Percentiles rank a stretch among this genome's conserved stretches.
phyloP scores from a whole-genome alignment of 2,113 vertebrate species.

The Burhinus bistriatus region DNA sequence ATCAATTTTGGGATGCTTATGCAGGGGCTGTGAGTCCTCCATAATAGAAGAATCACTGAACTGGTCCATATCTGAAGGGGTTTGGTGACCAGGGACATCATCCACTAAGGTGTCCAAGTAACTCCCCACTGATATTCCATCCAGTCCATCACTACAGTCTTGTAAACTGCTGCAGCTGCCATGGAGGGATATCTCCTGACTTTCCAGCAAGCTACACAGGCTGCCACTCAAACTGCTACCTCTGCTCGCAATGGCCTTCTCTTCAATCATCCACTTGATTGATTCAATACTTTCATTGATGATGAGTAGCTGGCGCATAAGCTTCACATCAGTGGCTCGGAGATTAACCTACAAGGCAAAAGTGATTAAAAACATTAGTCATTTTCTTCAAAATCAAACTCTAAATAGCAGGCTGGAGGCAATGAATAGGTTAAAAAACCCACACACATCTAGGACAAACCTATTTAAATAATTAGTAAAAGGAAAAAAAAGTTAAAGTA shows the following conservation, averaged over 20 bases:
- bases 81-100: slow-evolving; percentile 83
- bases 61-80: slow-evolving; percentile 82
- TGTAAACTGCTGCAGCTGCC: slow-evolving; percentile 89
- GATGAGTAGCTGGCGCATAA: slow-evolving; percentile 93
- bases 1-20: slow-evolving; percentile 79
- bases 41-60: slow-evolving; percentile 80
- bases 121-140: slow-evolving; percentile 91
- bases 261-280: slow-evolving; percentile 94
- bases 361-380: neutral
- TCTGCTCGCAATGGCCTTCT: slow-evolving; percentile 85
- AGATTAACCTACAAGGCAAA: slow-evolving; percentile 79
- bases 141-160: slow-evolving; percentile 85
- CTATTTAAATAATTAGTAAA: neutral
- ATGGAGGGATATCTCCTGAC: slow-evolving; percentile 83
- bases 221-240: slow-evolving; percentile 92
- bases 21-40: slow-evolving; percentile 75
- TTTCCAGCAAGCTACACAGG: slow-evolving; percentile 90
- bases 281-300: slow-evolving; percentile 98
- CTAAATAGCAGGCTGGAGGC: neutral
- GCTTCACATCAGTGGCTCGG: slow-evolving; percentile 88
- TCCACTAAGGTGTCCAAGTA: slow-evolving; percentile 95
- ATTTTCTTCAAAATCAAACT: neutral
- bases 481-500: neutral
- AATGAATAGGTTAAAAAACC: neutral
- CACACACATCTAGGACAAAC: neutral